Base-by-base conservation (phyloP, 2,797 vertebrate species). In the Enteromius viviparus region DNA sequence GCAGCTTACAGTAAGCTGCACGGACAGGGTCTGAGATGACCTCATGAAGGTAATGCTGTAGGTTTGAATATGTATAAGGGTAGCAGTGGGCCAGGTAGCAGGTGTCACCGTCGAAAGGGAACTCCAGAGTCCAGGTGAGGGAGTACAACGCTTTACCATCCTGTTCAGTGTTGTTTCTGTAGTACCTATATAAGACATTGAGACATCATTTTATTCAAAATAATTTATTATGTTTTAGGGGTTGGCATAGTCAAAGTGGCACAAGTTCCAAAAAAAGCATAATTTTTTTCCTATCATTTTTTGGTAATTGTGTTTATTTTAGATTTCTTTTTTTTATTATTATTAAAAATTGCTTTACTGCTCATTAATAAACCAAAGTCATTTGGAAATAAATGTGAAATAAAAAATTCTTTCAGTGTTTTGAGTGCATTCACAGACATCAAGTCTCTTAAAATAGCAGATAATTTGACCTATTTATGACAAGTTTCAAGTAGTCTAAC, bases 81-180 rank as follows among this genome's bases (percentile, higher is more conserved):
- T 98, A 99, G 89, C 95, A 96, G 88, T 97, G 95, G 42, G 98
- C 96, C 1, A 99, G 93, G 91, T 95, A 99, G 87, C 97, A 99
- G 1, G 95, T 98, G 91, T 99, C 97, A 0, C 91, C 58, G 4
- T 96, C 93, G 0, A 96, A 90, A 0, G 96, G 96, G 87, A 99
- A 99, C 89, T 91, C 91, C 8, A 93, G 32, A 0, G 94, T 96
- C 97, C 98, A 99, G 1, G 97, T 97, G 65, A 99, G 95, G 0
- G 92, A 92, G 90, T 96, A 96, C 0, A 93, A n/a, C 0, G 84
- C 15, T 65, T 86, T 34, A 0, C 84, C 87, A 2, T 94, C 92
- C 2, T 91, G 87, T 0, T 84, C 64, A 37, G 2, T 79, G 60
- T 64, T 87, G 82, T 92, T 95, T 19, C 88, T 92, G 84, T 92